Base-by-base conservation (phyloP, 2,113 vertebrate genomes). In the Passer montanus region DNA sequence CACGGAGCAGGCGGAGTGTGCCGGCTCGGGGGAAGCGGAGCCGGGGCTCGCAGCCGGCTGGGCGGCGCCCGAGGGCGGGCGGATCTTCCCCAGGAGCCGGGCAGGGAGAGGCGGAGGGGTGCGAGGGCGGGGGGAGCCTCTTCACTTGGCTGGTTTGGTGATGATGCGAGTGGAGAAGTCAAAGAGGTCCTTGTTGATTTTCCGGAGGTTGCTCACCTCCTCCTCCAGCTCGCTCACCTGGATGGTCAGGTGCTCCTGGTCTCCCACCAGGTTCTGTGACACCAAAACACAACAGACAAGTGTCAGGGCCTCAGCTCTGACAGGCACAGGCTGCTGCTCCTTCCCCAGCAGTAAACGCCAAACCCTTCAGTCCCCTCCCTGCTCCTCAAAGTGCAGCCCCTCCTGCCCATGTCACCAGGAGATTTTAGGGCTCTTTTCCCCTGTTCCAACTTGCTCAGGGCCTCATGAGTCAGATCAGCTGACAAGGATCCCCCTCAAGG, bases 161-260 rank as follows among this genome's bases (percentile, higher is more conserved):
- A 99, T 98, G 85, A 99, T 98, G 91, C 98, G 98, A 13, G 98
- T 98, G 10, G 99, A 99, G 96, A 99, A 99, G 93, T 99, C 99
- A 3, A 99, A 99, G 53, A 99, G 98, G 95, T 99, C 98, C 66
- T 99, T 99, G 98, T 99, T 99, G 97, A 99, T 98, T 83, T 99
- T 99, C 84, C 99, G 98, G 93, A 99, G 98, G 58, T 98, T 99
- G 83, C 98, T 98, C 87, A 99, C 98, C 94, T 99, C 99, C 31
- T 99, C 99, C 80, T 99, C 99, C 68, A 99, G 97, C 93, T 99
- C 99, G 0, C 98, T 97, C 47, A 99, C 98, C 1, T 99, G 98
- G 41, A 98, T 98, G 26, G 99, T 98, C 56, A 99, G 98, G 92
- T 99, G 99, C 86, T 99, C 99, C 11, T 99, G 99, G 49, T 99